A percentile compares a stretch with the other conserved stretches of the same genome.
Conservation (phyloP, 2,888 invertebrate genomes). For the Acronicta alni region DNA sequence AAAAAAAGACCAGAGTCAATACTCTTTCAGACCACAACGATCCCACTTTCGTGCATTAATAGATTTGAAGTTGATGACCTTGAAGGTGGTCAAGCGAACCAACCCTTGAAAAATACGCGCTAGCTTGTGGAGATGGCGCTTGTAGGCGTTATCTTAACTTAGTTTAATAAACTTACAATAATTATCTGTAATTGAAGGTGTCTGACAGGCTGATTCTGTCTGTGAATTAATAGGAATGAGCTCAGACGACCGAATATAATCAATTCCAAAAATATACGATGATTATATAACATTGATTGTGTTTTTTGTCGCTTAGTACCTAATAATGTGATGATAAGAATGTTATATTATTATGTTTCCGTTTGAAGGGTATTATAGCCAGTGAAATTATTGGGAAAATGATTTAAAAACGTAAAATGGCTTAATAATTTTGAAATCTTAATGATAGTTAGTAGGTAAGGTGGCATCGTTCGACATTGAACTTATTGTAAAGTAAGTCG, state of each 20-base stretch:
- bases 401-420: too few species aligned
- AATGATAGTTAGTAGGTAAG: too few species aligned
- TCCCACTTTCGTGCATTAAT: constrained; percentile 13
- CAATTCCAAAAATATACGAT: not conserved
- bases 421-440: too few species aligned
- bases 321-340: too few species aligned
- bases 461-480: too few species aligned
- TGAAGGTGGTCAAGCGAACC: constrained; percentile 35
- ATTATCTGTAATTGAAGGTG: not conserved
- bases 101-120: constrained; percentile 26
- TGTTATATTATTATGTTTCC: too few species aligned
- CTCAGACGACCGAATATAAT: not conserved
- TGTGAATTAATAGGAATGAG: not conserved
- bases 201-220: not conserved
- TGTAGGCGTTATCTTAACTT: constrained; percentile 1
- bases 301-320: too few species aligned
- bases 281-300: not conserved
- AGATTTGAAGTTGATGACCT: constrained; percentile 31
- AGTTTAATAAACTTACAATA: constrained; percentile 11
- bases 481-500: too few species aligned
- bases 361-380: too few species aligned
- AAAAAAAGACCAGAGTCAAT: constrained; percentile 1
- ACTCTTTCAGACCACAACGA: not conserved
- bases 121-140: constrained; percentile 15
- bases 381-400: too few species aligned